Evolutionary conservation across 2,113 vertebrate species (phyloP).

Genomic region (Megaleporinus macrocephalus): DNA sequence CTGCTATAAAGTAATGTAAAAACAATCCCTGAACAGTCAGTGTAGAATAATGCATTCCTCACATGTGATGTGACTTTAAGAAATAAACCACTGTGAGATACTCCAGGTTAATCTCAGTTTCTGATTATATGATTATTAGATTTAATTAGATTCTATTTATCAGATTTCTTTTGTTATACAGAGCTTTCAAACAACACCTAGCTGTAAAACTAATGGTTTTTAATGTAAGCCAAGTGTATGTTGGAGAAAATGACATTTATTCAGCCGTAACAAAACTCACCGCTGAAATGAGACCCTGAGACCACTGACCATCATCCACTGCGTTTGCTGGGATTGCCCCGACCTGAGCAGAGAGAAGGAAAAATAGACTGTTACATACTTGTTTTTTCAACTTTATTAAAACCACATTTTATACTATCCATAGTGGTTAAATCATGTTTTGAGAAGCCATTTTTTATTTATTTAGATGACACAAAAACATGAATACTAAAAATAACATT

Average conservation of each 20-base stretch:
- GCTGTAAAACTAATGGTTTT: not conserved
- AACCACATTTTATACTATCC: no score
- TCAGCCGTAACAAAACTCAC: slow-evolving; percentile 78
- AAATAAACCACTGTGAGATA: not conserved
- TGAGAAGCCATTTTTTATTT: no score
- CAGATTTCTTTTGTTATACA: not conserved
- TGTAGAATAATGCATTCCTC: no score
- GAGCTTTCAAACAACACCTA: not conserved
- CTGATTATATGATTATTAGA: not conserved
- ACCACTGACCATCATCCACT: slow-evolving; percentile 97
- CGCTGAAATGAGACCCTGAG: slow-evolving; percentile 97
- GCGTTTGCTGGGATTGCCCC: slow-evolving; percentile 92
- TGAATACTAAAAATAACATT: no score
- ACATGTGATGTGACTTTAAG: not conserved
- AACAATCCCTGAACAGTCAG: no score
- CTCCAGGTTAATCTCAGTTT: not conserved
- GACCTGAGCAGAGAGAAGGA: slow-evolving; percentile 76
- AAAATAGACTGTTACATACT: not conserved
- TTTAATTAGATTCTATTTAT: no score
- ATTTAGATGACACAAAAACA: no score
- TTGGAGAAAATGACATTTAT: slow-evolving; percentile 6
- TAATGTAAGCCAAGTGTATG: not conserved
- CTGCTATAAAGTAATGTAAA: no score
- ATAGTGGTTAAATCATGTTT: no score
- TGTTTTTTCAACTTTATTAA: no score